phyloP scores from a whole-genome alignment of 2,888 invertebrate genomes.

The Calameuta pallipes region DNA sequence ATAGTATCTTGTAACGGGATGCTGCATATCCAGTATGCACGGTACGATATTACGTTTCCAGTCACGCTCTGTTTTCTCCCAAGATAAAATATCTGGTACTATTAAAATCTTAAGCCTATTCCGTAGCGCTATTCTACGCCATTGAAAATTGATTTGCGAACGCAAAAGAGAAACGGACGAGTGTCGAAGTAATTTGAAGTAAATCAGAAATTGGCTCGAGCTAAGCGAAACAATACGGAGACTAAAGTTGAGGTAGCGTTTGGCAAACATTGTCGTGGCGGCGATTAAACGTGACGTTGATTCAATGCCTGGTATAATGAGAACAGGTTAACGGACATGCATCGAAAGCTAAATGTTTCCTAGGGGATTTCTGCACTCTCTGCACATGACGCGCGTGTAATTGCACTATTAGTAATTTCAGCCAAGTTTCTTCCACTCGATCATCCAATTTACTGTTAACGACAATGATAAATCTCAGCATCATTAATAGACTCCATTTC shows the following conservation, averaged over 20 bases:
- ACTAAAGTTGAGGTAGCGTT: neutral
- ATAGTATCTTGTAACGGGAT: neutral
- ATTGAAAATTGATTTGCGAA: no score
- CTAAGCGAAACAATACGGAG: neutral
- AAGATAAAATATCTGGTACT: neutral
- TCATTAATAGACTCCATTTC: neutral
- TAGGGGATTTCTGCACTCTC: slow-evolving; percentile 18
- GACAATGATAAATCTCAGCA: neutral
- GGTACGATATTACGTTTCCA: neutral
- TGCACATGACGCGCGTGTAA: slow-evolving; percentile 38
- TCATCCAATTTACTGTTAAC: neutral
- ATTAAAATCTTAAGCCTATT: neutral
- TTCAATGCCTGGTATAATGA: neutral
- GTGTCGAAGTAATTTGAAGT: neutral
- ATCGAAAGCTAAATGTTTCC: neutral
- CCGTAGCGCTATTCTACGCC: neutral
- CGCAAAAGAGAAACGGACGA: no score
- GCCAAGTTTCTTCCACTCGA: neutral
- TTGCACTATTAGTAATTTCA: slow-evolving; percentile 40
- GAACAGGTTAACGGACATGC: neutral
- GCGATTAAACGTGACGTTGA: neutral
- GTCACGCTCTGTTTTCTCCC: neutral
- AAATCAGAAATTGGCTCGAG: neutral
- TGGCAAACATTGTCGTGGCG: neutral
- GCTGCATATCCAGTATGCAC: neutral